These are phyloP conservation scores for Champsocephalus esox DNA, from an alignment of 2,797 vertebrate genomes.

Conservation along the genomic window DNA sequence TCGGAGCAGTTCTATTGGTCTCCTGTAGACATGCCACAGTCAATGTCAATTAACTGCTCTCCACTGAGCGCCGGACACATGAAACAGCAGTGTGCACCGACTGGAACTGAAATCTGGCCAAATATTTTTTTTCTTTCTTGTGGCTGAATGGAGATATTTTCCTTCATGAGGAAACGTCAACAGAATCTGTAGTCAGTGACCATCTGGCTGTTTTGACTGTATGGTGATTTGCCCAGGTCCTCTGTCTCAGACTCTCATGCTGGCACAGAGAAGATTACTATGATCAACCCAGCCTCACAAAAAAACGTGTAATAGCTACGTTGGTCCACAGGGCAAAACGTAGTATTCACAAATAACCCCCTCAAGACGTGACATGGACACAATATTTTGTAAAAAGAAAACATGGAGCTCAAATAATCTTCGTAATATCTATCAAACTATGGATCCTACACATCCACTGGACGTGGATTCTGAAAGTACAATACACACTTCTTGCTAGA, in stretches of 20 bases:
- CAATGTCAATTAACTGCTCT: constrained; percentile 77
- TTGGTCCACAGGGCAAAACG: no score
- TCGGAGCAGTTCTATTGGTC: constrained; percentile 65
- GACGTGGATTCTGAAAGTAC: no score
- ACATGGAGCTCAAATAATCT: no score
- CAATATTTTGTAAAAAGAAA: no score
- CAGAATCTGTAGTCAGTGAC: constrained; percentile 8
- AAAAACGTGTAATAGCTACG: no score
- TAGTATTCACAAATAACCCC: no score
- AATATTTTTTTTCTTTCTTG: not conserved
- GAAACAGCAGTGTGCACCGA: constrained; percentile 20
- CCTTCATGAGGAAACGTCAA: not conserved
- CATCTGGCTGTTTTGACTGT: constrained; percentile 14
- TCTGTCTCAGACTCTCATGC: not conserved
- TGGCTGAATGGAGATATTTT: constrained; percentile 2
- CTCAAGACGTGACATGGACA: no score
- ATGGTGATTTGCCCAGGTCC: not conserved
- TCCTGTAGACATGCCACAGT: constrained; percentile 74
- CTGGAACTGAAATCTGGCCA: constrained; percentile 9
- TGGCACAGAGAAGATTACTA: not conserved
- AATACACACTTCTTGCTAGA: no score
- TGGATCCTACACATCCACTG: no score
- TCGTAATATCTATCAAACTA: no score
- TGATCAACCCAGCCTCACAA: not conserved
- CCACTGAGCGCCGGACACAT: constrained; percentile 34